A percentile compares a stretch with the other conserved stretches of the same genome.
These are phyloP conservation scores for Herpailurus yagouaroundi DNA, from an alignment of 2,113 vertebrate genomes.

Conservation along the genomic window DNA sequence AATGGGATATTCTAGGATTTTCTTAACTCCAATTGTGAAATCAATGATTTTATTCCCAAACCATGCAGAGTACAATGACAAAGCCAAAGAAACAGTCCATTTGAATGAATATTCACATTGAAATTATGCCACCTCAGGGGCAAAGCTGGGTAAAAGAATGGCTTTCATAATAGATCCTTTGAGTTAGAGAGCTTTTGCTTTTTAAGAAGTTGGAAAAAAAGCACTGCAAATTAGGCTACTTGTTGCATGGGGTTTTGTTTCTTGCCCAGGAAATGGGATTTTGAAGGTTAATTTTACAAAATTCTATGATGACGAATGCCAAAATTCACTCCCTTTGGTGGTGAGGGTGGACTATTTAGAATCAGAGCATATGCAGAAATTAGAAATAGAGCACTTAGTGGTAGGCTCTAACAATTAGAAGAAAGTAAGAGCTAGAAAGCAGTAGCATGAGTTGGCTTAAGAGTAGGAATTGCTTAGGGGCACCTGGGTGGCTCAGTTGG, in stretches of 20 bases:
- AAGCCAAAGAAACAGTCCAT: not conserved
- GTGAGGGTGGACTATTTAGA: not conserved
- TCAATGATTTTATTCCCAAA: not conserved
- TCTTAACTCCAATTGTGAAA: not conserved
- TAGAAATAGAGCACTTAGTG: not conserved
- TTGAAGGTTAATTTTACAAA: constrained; percentile 24
- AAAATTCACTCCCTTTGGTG: not conserved
- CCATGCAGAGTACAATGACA: not conserved
- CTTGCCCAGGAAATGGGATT: not conserved
- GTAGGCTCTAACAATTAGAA: not conserved
- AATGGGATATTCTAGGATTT: not conserved
- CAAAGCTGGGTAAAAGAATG: not conserved
- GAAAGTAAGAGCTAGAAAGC: not conserved
- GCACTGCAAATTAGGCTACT: not conserved
- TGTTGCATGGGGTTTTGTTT: not conserved
- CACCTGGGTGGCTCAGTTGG: too few species aligned
- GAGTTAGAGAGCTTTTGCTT: not conserved
- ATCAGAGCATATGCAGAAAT: not conserved
- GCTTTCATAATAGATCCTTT: not conserved
- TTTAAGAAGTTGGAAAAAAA: not conserved
- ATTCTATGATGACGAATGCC: not conserved
- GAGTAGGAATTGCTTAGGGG: not conserved
- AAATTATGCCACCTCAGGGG: not conserved
- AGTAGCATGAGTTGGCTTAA: not conserved
- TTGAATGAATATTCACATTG: not conserved